Evolutionary conservation across 2,888 invertebrate species (phyloP).

Genomic region (Tholera decimalis): DNA sequence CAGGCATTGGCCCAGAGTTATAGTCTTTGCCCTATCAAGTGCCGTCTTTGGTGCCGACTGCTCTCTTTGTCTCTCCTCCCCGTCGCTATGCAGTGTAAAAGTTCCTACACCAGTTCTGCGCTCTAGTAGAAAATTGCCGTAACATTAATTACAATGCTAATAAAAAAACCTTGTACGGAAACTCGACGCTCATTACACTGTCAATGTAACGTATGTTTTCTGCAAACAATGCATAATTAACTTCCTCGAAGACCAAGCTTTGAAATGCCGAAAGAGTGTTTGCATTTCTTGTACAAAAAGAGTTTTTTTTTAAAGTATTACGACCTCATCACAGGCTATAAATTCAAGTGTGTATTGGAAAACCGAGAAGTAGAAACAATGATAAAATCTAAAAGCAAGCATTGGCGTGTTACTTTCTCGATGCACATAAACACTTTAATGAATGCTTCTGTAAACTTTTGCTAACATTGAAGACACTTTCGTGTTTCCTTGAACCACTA

Average conservation of each 20-base stretch:
- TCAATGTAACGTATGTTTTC: conserved; percentile 50
- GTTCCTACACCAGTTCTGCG: conserved; percentile 10
- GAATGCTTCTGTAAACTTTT: conserved; percentile 32
- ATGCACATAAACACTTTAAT: conserved; percentile 21
- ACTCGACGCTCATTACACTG: conserved; percentile 51
- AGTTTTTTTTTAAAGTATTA: no score
- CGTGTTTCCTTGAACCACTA: conserved; percentile 45
- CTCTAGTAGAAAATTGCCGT: conserved; percentile 24
- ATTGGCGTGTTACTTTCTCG: conserved; percentile 17
- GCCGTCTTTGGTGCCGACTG: no score
- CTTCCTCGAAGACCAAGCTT: conserved; percentile 51
- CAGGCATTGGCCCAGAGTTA: no score
- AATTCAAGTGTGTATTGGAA: conserved; percentile 9
- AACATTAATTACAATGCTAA: conserved; percentile 33
- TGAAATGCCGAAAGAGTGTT: conserved; percentile 43
- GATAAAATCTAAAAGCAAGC: conserved; percentile 20
- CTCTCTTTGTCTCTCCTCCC: no score
- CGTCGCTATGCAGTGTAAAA: background rate
- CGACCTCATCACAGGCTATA: conserved; percentile 16
- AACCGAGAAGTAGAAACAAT: conserved; percentile 15
- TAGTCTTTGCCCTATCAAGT: no score
- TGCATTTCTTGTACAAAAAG: conserved; percentile 18
- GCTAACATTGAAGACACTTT: conserved; percentile 48
- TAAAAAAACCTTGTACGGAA: conserved; percentile 52
- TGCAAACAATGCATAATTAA: conserved; percentile 52